phyloP scores from a whole-genome alignment of 1,140 invertebrate species.

The Bombus consobrinus region DNA sequence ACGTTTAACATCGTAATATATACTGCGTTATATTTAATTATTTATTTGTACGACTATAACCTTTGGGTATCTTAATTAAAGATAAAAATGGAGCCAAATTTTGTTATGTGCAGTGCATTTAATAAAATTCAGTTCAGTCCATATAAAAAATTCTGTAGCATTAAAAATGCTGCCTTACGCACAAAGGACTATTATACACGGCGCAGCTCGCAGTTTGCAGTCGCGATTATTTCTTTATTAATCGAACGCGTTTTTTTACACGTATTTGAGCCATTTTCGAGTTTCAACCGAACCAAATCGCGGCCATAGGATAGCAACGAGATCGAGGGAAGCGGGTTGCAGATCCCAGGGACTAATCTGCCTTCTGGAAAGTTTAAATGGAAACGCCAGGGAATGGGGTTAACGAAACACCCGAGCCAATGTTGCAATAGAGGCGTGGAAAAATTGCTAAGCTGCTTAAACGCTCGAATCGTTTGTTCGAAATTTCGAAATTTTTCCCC shows the following conservation, averaged over 20 bases:
- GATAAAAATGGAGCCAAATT: too few relatives aligned
- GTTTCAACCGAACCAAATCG: not conserved
- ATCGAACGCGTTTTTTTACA: not conserved
- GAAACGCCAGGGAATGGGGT: slow-evolving; percentile 48
- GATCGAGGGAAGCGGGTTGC: not conserved
- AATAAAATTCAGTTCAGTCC: too few relatives aligned
- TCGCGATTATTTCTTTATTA: not conserved
- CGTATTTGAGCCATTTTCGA: not conserved
- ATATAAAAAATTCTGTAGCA: too few relatives aligned
- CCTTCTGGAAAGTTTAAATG: slow-evolving; percentile 71
- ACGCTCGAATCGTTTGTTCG: slow-evolving; percentile 42
- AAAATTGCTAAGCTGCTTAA: slow-evolving; percentile 74
- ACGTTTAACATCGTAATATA: too few relatives aligned
- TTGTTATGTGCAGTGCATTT: too few relatives aligned
- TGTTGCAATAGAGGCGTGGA: slow-evolving; percentile 41
- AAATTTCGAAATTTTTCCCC: slow-evolving; percentile 68
- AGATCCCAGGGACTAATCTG: slow-evolving; percentile 64
- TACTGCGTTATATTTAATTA: too few relatives aligned
- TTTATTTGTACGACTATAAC: too few relatives aligned
- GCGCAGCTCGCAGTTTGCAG: too few relatives aligned
- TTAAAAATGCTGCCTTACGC: too few relatives aligned
- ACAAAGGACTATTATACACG: too few relatives aligned
- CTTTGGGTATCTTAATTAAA: too few relatives aligned
- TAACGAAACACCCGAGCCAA: not conserved
- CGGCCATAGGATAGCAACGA: not conserved